phyloP scores from a whole-genome alignment of 2,888 invertebrate species.

The Nemurella pictetii region DNA sequence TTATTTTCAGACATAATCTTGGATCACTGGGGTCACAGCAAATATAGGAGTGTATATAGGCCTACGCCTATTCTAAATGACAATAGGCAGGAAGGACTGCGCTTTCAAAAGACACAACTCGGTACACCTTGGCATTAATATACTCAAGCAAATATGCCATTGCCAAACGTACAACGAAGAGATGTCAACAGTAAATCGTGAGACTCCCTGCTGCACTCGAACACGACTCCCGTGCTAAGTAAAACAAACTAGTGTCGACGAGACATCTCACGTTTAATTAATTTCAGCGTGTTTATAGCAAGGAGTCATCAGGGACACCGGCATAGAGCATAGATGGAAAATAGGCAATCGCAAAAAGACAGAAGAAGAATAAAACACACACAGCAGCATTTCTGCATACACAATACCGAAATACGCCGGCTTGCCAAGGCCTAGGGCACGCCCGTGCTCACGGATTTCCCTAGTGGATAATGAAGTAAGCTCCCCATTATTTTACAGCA shows the following conservation, averaged over 20 bases:
- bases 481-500: neutral
- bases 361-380: conserved; percentile 18
- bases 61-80: too few relatives aligned
- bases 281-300: conserved; percentile 4
- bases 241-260: neutral
- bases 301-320: neutral
- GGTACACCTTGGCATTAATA: too few relatives aligned
- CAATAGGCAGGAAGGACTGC: too few relatives aligned
- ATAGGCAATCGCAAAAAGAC: neutral
- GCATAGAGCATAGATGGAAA: neutral
- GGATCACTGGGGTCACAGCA: too few relatives aligned
- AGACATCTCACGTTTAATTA: conserved; percentile 22
- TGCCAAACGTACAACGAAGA: too few relatives aligned
- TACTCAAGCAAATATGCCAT: too few relatives aligned
- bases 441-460: conserved; percentile 1
- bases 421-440: neutral
- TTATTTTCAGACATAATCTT: too few relatives aligned
- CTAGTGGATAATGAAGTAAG: neutral
- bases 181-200: too few relatives aligned
- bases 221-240: neutral
- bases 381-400: neutral
- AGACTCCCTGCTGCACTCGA: too few relatives aligned
- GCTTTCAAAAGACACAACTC: too few relatives aligned
- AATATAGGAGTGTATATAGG: too few relatives aligned
- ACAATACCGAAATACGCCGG: conserved; percentile 11